Evolutionary conservation across 2,888 invertebrate species (phyloP).

Genomic region (Pseudococcus longispinus): DNA sequence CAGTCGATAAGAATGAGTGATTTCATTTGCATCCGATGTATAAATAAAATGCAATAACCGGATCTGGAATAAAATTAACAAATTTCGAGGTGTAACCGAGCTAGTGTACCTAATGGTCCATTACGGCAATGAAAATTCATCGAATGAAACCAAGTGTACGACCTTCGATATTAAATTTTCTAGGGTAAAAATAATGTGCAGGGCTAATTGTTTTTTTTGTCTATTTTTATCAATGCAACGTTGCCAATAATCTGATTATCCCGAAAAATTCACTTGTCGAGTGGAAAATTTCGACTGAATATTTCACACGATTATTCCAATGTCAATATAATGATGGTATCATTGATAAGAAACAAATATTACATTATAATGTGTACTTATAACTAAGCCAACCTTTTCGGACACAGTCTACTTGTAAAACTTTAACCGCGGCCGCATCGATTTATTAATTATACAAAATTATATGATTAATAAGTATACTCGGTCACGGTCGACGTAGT

Average conservation of each 20-base stretch:
- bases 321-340: background rate
- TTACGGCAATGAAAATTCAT: background rate
- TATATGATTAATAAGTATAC: background rate
- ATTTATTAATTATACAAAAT: background rate
- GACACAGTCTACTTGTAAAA: background rate
- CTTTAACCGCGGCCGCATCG: background rate
- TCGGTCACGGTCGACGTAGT: background rate
- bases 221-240: too few relatives aligned
- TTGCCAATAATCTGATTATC: too few relatives aligned
- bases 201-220: too few relatives aligned
- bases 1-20: background rate
- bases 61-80: background rate
- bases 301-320: background rate
- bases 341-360: background rate
- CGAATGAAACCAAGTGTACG: background rate
- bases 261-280: too few relatives aligned
- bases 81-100: background rate
- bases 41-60: background rate
- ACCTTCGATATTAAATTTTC: background rate
- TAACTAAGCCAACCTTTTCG: background rate
- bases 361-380: background rate
- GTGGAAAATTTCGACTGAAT: background rate
- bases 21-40: background rate
- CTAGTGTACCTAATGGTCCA: background rate
- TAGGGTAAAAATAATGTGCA: background rate